A percentile compares a stretch with the other conserved stretches of the same genome.
These are phyloP conservation scores for Acheta domesticus DNA, from an alignment of 2,888 invertebrate genomes.

Conservation along the genomic window DNA sequence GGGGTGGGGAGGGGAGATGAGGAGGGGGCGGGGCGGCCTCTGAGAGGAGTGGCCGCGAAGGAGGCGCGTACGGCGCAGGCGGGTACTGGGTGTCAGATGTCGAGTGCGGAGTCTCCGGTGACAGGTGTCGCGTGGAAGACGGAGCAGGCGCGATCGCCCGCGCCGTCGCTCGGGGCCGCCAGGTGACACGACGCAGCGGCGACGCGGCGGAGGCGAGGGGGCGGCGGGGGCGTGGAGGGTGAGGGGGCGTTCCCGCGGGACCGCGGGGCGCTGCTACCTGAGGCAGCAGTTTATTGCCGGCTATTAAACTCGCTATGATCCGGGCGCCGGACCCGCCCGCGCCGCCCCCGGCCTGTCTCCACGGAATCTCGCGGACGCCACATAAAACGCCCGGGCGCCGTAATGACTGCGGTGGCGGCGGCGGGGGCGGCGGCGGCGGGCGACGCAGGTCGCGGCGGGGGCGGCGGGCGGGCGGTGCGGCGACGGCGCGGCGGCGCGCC, in stretches of 20 bases:
- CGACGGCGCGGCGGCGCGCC: constrained; percentile 20
- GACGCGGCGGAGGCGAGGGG: not conserved
- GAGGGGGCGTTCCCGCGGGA: not conserved
- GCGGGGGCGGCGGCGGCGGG: not conserved
- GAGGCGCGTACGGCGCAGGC: too few relatives aligned
- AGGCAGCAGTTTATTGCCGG: constrained; percentile 33
- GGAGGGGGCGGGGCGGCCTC: too few relatives aligned
- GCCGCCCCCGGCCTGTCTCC: constrained; percentile 19
- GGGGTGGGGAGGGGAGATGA: too few relatives aligned
- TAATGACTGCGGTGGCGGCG: constrained; percentile 18
- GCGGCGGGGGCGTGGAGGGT: not conserved
- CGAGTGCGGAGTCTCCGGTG: too few relatives aligned
- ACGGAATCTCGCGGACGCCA: not conserved
- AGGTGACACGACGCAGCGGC: not conserved
- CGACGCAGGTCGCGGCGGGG: not conserved
- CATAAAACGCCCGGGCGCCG: constrained; percentile 8
- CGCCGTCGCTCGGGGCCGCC: not conserved
- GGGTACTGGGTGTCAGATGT: too few relatives aligned
- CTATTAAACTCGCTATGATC: constrained; percentile 35
- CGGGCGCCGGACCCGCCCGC: constrained; percentile 5
- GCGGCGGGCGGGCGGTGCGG: not conserved
- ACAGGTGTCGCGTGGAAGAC: too few relatives aligned
- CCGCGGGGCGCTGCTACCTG: not conserved
- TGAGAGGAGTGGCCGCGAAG: too few relatives aligned
- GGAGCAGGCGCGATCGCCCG: not conserved